Conservation (phyloP, 2,113 vertebrate genomes). For the Onychostoma macrolepis region DNA sequence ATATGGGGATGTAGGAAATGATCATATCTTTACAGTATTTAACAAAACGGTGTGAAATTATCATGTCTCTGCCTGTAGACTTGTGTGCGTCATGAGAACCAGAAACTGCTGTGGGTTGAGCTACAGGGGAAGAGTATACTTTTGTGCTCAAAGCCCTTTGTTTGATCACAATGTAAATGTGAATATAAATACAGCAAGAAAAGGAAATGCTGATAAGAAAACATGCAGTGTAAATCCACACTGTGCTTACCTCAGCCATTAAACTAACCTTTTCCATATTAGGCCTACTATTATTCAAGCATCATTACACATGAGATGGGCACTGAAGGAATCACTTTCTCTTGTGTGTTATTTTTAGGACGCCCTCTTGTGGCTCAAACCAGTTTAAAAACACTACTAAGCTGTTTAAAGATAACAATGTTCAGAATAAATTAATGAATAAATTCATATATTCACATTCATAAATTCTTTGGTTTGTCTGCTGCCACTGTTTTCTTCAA, state of each 20-base stretch:
- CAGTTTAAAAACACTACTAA: neutral
- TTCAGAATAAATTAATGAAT: too few relatives aligned
- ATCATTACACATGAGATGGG: neutral
- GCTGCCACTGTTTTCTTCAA: neutral
- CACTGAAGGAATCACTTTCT: neutral
- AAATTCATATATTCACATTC: too few relatives aligned
- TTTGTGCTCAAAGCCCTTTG: neutral
- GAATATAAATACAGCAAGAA: neutral
- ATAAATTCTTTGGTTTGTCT: neutral
- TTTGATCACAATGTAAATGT: neutral
- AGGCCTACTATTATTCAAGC: neutral
- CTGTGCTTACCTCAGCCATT: neutral
- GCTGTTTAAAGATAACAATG: too few relatives aligned
- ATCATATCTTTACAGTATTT: neutral
- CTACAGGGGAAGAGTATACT: neutral
- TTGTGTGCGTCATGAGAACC: neutral
- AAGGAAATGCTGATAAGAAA: neutral
- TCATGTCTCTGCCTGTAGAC: neutral
- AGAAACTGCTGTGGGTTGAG: constrained; percentile 1
- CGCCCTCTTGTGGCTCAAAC: neutral
- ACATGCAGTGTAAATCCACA: neutral
- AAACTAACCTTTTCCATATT: neutral
- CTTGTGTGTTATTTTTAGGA: neutral
- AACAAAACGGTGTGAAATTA: neutral
- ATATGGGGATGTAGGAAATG: neutral